Conservation (phyloP, 2,797 vertebrate species). For the Tachyglossus aculeatus region DNA sequence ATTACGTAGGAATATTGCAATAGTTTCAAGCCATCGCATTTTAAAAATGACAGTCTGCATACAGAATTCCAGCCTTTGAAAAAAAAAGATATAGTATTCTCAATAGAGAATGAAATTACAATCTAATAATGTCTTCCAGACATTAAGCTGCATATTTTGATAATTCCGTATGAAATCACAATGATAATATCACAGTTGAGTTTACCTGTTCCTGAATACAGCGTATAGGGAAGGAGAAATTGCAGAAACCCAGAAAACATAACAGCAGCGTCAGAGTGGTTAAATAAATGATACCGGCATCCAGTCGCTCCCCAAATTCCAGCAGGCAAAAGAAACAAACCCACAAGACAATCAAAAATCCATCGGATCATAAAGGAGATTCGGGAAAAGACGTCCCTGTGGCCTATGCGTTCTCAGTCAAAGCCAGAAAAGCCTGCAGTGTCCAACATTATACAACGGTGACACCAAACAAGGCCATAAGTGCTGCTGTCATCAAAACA, state of each 20-base stretch:
- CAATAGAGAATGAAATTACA: constrained; percentile 18
- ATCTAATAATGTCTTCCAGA: background rate
- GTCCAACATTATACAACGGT: constrained; percentile 45
- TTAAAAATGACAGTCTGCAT: constrained; percentile 40
- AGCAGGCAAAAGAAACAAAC: constrained; percentile 57
- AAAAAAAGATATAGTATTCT: constrained; percentile 58
- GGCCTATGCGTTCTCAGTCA: constrained; percentile 56
- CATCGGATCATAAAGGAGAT: constrained; percentile 52
- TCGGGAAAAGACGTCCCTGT: constrained; percentile 38
- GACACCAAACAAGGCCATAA: constrained; percentile 60
- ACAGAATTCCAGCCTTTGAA: constrained; percentile 24
- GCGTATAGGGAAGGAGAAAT: constrained; percentile 69
- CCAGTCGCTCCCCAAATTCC: constrained; percentile 59
- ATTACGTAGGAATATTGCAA: no score
- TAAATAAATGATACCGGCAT: constrained; percentile 66
- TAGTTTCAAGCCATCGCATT: background rate
- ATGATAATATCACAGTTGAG: constrained; percentile 23
- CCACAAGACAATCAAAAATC: constrained; percentile 48
- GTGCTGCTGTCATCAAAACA: constrained; percentile 72
- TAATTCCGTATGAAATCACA: constrained; percentile 31
- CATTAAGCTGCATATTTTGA: constrained; percentile 28
- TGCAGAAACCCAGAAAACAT: constrained; percentile 77
- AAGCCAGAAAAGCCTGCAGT: constrained; percentile 67
- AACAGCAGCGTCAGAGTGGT: constrained; percentile 66
- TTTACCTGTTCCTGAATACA: constrained; percentile 80